Evolutionary conservation across 2,113 vertebrate genomes (phyloP), one percentile per base, ranked within the genome.

Genomic region (Amphilophus citrinellus): DNA sequence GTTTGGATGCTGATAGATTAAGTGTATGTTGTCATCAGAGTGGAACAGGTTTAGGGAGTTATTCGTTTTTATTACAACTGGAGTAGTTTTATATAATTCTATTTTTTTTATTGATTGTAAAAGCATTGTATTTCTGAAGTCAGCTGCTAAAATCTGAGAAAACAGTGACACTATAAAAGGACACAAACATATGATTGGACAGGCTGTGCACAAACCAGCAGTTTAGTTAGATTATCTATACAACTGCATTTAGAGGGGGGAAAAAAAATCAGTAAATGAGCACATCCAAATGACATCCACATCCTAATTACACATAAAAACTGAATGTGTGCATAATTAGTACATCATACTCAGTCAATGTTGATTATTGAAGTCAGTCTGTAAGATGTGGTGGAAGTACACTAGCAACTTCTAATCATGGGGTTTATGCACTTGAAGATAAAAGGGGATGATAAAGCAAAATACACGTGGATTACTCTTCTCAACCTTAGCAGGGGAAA

Each of bases 1-100:
- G 66, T 66, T 73, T 61, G 63, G 42, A 39, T 76, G 76, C 42
- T 79, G 56, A 84, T 87, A 84, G 79, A 76, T 50, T 71, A 50
- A 50, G 24, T 50, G 24, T 53, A 22, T 47, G 75, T 57, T 58
- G 44, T 44, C 42, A 47, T 68, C 10, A 27, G 22, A 68, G 14
- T 68, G 44, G 10, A 35, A 57, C 0, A 3, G 18, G 50, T 75
- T 56, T 6, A 15, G 11, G 27, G 42, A 0, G 42, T 71, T 50
- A 71, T 50, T 71, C 22, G 27, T 50, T 68, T 39, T 68, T 68
- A 68, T 44, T 68, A 3, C 42, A 50, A 10, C 15, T 30, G 22
- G 15, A 30, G 42, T 68, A 50, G 22, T 47, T 68, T 47, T 68
- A 68, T 44, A 44, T 66, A 24, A 66, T 27, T 47, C 7, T 42